Base-by-base conservation (phyloP, 2,113 vertebrate species). In the Electrona antarctica region DNA sequence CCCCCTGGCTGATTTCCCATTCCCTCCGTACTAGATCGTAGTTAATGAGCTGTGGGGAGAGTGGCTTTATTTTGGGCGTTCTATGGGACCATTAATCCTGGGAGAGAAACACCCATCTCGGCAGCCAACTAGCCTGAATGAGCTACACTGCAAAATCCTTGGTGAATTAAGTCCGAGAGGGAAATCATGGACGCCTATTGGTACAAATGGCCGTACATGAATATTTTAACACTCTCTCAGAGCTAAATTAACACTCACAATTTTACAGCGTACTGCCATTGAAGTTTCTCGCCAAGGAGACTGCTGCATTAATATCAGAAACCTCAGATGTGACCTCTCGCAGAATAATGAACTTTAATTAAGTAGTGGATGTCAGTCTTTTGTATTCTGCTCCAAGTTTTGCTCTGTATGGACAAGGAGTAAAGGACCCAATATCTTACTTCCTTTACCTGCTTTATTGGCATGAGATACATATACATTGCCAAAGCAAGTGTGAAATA, bases 11-110 rank as follows among this genome's bases (percentile, higher is more conserved):
- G 58, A 46, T 64, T 63, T 33, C 54, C 15, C 14, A 60, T 63
- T 33, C 54, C 15, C 14, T 15, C 21, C 29, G 1, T 58, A 64
- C 64, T 70, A 70, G 50, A 77, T 76, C 4, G 41, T 57, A 33
- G 28, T 63, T 81, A 77, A 84, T 81, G 63, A 76, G 54, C 69
- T 69, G 51, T 60, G 60, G 47, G 48, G 41, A 67, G 74, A 51
- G 66, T 29, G n/a, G 60, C 60, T 60, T 56, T 54, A 8, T 59
- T 46, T 60, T 67, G 52, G 64, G 64, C 47, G 56, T 73, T 69
- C 64, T 80, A 12, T 41, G 62, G 10, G n/a, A 33, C 63, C 57
- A 78, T 85, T 80, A 69, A 80, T 71, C 80, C 68, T 21, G 66
- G 29, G 65, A 67, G 59, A 55, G 64, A 65, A 69, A 78, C 48